A percentile compares a stretch with the other conserved stretches of the same genome.
Conservation (phyloP, 2,797 vertebrate species). For the Sphenodon punctatus region DNA sequence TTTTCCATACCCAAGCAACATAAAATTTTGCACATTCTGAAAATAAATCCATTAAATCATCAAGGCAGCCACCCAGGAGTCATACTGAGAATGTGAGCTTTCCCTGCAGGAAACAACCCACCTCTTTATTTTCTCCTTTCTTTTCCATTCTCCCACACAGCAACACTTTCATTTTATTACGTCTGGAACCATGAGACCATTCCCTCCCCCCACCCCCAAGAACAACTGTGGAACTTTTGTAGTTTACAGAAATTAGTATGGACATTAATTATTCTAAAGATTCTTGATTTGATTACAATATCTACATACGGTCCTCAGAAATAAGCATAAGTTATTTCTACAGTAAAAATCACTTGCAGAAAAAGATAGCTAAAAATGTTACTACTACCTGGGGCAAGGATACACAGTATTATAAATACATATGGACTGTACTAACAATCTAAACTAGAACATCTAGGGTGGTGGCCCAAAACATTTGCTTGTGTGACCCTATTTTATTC, state of each 20-base stretch:
- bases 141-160: not conserved
- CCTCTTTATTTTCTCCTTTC: not conserved
- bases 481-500: no score
- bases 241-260: not conserved
- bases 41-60: not conserved
- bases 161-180: not conserved
- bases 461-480: no score
- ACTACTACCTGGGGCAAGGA: no score
- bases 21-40: not conserved
- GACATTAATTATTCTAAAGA: not conserved
- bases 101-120: accelerated
- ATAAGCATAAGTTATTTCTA: no score
- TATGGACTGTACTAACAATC: no score
- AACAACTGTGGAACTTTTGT: no score
- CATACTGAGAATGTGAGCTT: not conserved
- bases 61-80: not conserved
- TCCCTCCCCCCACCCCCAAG: no score
- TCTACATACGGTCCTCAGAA: not conserved
- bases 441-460: no score
- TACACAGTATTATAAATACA: no score
- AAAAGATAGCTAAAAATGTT: no score
- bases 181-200: not conserved
- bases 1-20: not conserved
- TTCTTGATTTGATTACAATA: not conserved
- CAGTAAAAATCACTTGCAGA: no score